phyloP scores from a whole-genome alignment of 1,140 invertebrate species.

The Cyphomyrmex costatus region DNA sequence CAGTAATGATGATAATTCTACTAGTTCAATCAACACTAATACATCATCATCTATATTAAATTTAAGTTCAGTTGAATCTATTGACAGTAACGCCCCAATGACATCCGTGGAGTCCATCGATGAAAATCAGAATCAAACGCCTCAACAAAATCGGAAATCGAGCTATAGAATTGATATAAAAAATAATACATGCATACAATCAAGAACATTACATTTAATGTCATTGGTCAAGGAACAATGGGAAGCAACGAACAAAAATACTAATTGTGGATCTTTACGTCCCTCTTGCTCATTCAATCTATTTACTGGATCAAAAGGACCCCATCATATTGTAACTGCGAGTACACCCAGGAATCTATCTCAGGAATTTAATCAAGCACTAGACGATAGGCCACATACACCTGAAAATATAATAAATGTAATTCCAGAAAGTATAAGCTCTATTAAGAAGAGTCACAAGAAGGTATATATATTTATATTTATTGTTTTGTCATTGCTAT shows the following conservation, averaged over 20 bases:
- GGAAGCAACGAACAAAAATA: conserved; percentile 76
- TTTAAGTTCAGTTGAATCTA: conserved; percentile 73
- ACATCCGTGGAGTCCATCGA: conserved; percentile 81
- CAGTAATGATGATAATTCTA: neutral
- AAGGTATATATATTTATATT: conserved; percentile 76
- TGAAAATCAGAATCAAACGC: conserved; percentile 83
- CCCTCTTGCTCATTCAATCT: neutral
- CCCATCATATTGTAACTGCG: conserved; percentile 50
- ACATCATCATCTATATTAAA: conserved; percentile 71
- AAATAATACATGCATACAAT: conserved; percentile 40
- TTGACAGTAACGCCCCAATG: conserved; percentile 61
- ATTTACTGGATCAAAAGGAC: conserved; percentile 28
- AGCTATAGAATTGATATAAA: conserved; percentile 71
- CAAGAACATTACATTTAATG: conserved; percentile 59
- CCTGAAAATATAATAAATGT: conserved; percentile 79
- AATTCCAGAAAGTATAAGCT: conserved; percentile 83
- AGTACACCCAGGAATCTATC: conserved; percentile 83
- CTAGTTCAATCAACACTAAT: conserved; percentile 64
- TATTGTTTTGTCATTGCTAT: conserved; percentile 19
- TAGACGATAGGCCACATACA: conserved; percentile 73
- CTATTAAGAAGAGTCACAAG: conserved; percentile 83
- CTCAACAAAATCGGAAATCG: conserved; percentile 75
- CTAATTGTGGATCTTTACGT: conserved; percentile 47
- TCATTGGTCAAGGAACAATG: conserved; percentile 72
- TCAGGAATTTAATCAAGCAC: conserved; percentile 78